Evolutionary conservation across 2,113 vertebrate species (phyloP).

Genomic region (Marmota monax): DNA sequence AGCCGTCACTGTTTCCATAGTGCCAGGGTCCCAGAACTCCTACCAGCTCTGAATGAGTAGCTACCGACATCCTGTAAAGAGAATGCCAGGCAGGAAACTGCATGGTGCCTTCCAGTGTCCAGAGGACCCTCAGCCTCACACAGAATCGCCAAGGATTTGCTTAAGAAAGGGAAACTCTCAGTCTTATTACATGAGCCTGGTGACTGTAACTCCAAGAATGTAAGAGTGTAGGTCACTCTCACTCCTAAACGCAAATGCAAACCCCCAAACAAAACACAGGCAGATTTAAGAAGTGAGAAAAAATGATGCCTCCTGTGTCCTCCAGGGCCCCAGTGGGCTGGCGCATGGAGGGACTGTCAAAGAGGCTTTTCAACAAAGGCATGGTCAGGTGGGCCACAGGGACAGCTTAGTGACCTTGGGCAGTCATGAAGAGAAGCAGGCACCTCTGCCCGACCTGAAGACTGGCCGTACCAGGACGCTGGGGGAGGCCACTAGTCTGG

Average conservation of each 20-base stretch:
- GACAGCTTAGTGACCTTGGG: neutral
- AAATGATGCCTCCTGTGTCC: fast-evolving
- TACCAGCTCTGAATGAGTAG: neutral
- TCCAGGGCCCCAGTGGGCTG: no score
- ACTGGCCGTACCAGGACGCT: no score
- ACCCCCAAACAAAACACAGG: neutral
- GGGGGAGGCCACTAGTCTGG: fast-evolving
- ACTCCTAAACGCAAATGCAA: neutral
- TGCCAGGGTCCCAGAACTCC: no score
- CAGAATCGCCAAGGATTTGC: neutral
- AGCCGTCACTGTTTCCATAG: no score
- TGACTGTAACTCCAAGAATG: neutral
- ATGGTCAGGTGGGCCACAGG: no score
- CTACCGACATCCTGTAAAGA: neutral
- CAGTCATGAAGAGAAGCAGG: neutral
- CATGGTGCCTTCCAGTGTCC: fast-evolving
- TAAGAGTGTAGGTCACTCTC: neutral
- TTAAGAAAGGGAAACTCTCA: neutral
- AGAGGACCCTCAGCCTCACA: no score
- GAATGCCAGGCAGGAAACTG: neutral
- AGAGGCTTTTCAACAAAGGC: fast-evolving
- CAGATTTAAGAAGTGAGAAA: neutral
- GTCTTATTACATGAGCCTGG: neutral
- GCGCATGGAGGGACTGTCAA: fast-evolving
- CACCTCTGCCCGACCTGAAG: no score